Conservation (phyloP, 2,888 invertebrate species). For the Hydriomena furcata region DNA sequence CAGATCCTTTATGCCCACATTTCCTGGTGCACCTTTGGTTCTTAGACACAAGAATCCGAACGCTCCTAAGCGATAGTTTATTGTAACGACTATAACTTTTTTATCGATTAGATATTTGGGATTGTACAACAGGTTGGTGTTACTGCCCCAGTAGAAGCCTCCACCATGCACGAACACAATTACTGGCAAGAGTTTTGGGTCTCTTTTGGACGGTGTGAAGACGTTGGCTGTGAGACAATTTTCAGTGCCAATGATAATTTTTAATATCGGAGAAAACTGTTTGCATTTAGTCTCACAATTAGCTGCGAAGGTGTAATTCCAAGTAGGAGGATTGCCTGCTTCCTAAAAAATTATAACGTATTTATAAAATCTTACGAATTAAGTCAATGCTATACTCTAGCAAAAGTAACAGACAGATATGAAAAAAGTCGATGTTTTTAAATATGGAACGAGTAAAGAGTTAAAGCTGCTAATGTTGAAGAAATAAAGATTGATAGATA, state of each 20-base stretch:
- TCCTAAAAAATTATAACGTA: slow-evolving; percentile 32
- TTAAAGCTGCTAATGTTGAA: no score
- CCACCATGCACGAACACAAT: slow-evolving; percentile 57
- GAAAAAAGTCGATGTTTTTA: no score
- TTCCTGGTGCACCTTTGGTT: slow-evolving; percentile 52
- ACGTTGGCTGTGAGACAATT: slow-evolving; percentile 56
- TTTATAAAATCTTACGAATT: no score
- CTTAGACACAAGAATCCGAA: slow-evolving; percentile 57
- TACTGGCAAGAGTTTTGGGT: slow-evolving; percentile 41
- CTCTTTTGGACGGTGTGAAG: slow-evolving; percentile 59
- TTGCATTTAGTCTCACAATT: slow-evolving; percentile 37
- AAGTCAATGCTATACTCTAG: no score
- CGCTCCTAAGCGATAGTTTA: slow-evolving; percentile 56
- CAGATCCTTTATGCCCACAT: slow-evolving; percentile 57
- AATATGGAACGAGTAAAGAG: no score
- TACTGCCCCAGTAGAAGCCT: slow-evolving; percentile 47
- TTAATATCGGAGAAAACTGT: slow-evolving; percentile 32
- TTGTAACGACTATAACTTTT: slow-evolving; percentile 50
- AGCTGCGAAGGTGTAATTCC: slow-evolving; percentile 40
- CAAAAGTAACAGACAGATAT: no score
- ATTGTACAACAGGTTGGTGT: slow-evolving; percentile 44
- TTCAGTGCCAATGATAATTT: slow-evolving; percentile 41
- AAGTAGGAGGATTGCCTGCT: slow-evolving; percentile 41
- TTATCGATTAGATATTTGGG: slow-evolving; percentile 50
- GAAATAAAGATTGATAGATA: no score